These are phyloP conservation scores for Agriotes lineatus DNA, from an alignment of 2,888 invertebrate species.

Conservation along the genomic window DNA sequence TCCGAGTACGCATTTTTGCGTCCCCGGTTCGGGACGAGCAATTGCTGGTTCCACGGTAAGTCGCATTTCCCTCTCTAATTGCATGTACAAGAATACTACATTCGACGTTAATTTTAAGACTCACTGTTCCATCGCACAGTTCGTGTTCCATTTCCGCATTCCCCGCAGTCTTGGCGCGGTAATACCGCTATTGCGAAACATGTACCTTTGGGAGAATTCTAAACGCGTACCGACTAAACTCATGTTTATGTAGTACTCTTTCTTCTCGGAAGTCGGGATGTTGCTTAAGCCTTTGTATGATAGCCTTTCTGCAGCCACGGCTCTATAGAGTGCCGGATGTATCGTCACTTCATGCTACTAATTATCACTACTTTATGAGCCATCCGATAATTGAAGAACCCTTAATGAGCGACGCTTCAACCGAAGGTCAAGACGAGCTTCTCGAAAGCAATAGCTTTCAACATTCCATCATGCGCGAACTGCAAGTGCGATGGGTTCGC, in stretches of 20 bases:
- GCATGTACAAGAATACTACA: background rate
- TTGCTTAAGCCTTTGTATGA: background rate
- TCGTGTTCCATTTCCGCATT: constrained; percentile 36
- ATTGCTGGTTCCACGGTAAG: constrained; percentile 88
- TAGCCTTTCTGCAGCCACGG: background rate
- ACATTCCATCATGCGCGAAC: constrained; percentile 1
- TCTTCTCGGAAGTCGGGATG: background rate
- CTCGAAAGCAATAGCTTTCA: background rate
- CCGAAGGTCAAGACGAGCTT: too few species aligned
- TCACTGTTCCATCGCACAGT: constrained; percentile 26
- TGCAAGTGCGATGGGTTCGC: background rate
- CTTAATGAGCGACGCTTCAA: too few species aligned
- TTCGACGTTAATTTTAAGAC: constrained; percentile 6
- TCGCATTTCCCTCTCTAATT: background rate
- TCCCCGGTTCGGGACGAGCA: constrained; percentile 82
- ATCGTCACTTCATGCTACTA: background rate
- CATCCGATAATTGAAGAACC: too few species aligned
- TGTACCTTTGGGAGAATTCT: constrained; percentile 23
- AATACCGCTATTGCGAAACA: constrained; percentile 28
- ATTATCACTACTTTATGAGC: too few species aligned
- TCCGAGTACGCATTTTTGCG: constrained; percentile 74
- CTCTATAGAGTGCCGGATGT: background rate
- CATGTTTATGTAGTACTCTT: constrained; percentile 34
- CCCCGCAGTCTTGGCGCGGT: constrained; percentile 17
- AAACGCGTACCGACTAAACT: constrained; percentile 18